Evolutionary conservation across 2,113 vertebrate genomes (phyloP).

Genomic region (Elephas maximus): DNA sequence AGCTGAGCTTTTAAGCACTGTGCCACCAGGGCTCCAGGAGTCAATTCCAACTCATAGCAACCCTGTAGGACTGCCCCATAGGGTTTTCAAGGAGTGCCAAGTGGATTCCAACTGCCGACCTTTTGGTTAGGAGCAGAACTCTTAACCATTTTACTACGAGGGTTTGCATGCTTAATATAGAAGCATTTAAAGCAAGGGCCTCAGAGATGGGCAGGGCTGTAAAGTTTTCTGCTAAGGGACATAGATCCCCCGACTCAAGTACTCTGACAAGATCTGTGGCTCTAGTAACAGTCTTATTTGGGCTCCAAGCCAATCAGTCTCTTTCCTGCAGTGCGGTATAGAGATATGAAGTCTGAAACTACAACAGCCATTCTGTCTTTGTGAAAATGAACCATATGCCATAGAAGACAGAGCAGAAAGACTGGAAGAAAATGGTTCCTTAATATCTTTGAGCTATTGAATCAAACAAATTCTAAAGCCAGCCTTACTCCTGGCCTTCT

Average conservation of each 20-base stretch:
- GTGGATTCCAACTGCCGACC: too few species aligned
- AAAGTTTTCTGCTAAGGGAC: neutral
- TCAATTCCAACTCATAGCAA: too few species aligned
- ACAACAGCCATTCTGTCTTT: neutral
- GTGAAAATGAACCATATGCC: neutral
- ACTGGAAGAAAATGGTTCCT: neutral
- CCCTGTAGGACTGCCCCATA: too few species aligned
- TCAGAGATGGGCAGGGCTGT: neutral
- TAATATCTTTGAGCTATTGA: neutral
- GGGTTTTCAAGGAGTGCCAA: too few species aligned
- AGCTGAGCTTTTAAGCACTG: too few species aligned
- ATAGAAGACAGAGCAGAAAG: neutral
- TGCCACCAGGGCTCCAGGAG: too few species aligned
- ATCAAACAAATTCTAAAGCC: conserved; percentile 21
- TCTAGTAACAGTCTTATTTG: neutral
- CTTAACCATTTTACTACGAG: neutral
- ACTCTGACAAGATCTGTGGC: neutral
- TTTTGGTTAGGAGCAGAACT: too few species aligned
- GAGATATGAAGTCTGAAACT: neutral
- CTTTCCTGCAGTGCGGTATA: neutral
- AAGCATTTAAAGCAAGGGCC: neutral
- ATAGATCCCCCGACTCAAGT: neutral
- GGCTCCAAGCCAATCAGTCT: neutral
- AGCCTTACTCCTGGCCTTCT: neutral
- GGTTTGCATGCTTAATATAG: neutral